phyloP scores from a whole-genome alignment of 2,888 invertebrate species.

The Sialis lutaria region DNA sequence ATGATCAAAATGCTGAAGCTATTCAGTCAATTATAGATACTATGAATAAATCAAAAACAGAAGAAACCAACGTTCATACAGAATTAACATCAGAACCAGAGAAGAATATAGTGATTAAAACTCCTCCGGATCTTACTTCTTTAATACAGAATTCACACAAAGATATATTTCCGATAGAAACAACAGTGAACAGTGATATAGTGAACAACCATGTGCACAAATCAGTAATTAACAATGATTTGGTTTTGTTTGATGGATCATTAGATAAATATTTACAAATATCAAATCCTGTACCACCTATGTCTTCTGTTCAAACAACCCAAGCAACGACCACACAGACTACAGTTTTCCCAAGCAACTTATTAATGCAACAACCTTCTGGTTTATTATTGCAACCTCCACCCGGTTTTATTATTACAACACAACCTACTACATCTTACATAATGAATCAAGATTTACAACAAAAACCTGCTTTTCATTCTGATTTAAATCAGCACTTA shows the following conservation, averaged over 20 bases:
- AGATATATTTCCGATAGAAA: background rate
- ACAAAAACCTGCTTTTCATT: background rate
- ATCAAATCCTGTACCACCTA: conserved; percentile 4
- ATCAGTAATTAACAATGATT: conserved; percentile 6
- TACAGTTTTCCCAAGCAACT: background rate
- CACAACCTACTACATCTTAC: background rate
- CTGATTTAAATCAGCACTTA: background rate
- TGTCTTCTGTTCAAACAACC: background rate
- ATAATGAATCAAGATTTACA: background rate
- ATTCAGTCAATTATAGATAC: conserved; percentile 12
- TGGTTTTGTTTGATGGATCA: conserved; percentile 12
- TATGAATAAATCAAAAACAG: conserved; percentile 2
- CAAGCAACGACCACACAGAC: background rate
- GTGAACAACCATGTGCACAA: background rate
- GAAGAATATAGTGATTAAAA: background rate
- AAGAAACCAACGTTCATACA: background rate
- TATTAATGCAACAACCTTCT: background rate
- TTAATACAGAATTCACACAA: background rate
- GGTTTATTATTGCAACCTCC: background rate
- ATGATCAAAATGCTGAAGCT: conserved; percentile 14
- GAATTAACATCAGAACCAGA: background rate
- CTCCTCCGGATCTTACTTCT: background rate
- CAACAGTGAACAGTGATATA: background rate
- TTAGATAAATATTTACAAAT: conserved; percentile 12
- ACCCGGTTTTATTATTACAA: background rate